phyloP scores from a whole-genome alignment of 2,888 invertebrate species.

The Caenorhabditis plicata region DNA sequence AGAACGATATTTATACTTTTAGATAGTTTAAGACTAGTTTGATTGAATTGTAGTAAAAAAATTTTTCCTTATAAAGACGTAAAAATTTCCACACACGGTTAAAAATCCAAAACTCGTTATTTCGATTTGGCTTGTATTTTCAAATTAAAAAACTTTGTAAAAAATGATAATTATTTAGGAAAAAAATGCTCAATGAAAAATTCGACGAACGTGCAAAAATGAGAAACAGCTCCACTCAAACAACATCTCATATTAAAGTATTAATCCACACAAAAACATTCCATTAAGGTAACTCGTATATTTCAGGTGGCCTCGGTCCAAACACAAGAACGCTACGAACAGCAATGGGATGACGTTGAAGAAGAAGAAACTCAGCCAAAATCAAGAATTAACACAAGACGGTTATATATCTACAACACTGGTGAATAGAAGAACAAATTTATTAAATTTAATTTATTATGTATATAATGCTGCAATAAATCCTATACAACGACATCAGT shows the following conservation, averaged over 20 bases:
- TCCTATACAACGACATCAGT: neutral
- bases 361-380: conserved; percentile 37
- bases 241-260: conserved; percentile 43
- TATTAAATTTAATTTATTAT: neutral
- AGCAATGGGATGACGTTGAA: conserved; percentile 29
- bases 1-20: no score
- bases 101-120: no score
- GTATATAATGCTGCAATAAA: neutral
- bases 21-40: no score
- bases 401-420: conserved; percentile 62
- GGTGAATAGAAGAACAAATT: no score
- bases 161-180: conserved; percentile 10
- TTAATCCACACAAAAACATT: no score
- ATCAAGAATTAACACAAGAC: conserved; percentile 35
- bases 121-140: neutral
- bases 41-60: no score
- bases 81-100: no score
- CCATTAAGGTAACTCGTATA: no score
- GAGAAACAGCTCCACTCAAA: conserved; percentile 54
- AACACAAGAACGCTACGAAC: conserved; percentile 40
- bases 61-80: no score
- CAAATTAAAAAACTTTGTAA: conserved; percentile 2
- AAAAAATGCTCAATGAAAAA: conserved; percentile 57
- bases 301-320: conserved; percentile 45
- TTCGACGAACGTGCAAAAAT: conserved; percentile 52